Evolutionary conservation across 2,888 invertebrate species (phyloP).

Genomic region (Acleris sparsana): DNA sequence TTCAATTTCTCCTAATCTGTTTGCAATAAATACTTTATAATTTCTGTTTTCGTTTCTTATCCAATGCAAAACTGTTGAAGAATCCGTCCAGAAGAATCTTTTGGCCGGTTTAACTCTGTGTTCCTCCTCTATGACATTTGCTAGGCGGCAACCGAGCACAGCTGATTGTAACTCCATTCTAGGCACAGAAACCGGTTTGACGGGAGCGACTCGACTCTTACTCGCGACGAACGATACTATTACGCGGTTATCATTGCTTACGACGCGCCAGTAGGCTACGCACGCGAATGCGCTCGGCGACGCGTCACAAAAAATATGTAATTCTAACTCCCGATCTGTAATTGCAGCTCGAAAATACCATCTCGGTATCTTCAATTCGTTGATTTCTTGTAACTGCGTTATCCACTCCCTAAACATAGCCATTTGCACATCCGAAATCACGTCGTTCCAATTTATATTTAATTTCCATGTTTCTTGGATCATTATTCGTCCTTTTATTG

Average conservation of each 20-base stretch:
- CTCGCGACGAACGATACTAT: conserved; percentile 27
- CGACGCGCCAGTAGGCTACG: conserved; percentile 30
- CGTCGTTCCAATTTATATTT: conserved; percentile 27
- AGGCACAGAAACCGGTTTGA: conserved; percentile 31
- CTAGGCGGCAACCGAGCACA: conserved; percentile 16
- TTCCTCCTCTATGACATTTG: neutral
- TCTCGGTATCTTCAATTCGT: conserved; percentile 26
- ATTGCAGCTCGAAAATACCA: conserved; percentile 17
- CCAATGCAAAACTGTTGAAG: conserved; percentile 37
- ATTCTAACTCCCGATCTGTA: neutral
- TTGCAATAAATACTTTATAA: conserved; percentile 43
- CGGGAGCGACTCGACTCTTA: conserved; percentile 29
- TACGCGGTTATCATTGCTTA: conserved; percentile 9
- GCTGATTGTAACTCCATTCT: conserved; percentile 21
- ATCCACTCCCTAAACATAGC: conserved; percentile 25
- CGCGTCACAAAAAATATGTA: conserved; percentile 26
- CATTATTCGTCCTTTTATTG: conserved; percentile 25
- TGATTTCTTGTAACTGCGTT: conserved; percentile 7
- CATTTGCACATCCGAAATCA: conserved; percentile 2
- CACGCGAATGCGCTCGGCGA: conserved; percentile 33
- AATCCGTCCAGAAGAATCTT: conserved; percentile 14
- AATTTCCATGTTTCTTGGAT: conserved; percentile 30
- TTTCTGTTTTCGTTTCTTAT: conserved; percentile 42
- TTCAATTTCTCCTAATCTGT: conserved; percentile 22
- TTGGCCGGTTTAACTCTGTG: conserved; percentile 9